These are phyloP conservation scores for Centropristis striata DNA, from an alignment of 2,113 vertebrate species.

Conservation along the genomic window DNA sequence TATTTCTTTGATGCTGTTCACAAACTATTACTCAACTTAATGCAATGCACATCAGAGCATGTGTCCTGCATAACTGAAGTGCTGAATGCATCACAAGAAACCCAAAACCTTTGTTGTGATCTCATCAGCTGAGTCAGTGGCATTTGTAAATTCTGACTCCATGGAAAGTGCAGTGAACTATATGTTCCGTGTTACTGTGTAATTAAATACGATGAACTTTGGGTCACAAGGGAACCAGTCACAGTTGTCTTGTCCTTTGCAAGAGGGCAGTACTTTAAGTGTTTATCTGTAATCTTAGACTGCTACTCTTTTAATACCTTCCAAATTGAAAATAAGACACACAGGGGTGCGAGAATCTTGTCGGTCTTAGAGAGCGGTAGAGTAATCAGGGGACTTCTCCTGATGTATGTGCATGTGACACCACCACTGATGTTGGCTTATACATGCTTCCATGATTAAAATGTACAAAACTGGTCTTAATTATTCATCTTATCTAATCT, in stretches of 20 bases:
- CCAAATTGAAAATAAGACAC: neutral
- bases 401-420: no score
- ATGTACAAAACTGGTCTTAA: no score
- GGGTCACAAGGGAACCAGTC: neutral
- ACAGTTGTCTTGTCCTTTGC: neutral
- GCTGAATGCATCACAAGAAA: slow-evolving; percentile 40
- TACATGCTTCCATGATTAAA: no score
- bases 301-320: neutral
- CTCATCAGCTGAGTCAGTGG: slow-evolving; percentile 42
- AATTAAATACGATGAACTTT: neutral
- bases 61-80: neutral
- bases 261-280: neutral
- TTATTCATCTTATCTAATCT: no score
- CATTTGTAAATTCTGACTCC: slow-evolving; percentile 35
- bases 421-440: no score
- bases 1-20: slow-evolving; percentile 19
- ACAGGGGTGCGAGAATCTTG: no score
- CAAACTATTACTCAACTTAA: slow-evolving; percentile 9
- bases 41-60: neutral
- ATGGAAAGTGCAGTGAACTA: slow-evolving; percentile 16
- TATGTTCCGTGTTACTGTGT: neutral
- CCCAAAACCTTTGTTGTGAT: slow-evolving; percentile 33
- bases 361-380: no score
- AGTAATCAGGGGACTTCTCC: no score
- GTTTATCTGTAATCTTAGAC: neutral